Base-by-base conservation (phyloP, 2,888 invertebrate species). In the Drosophila ochracea region DNA sequence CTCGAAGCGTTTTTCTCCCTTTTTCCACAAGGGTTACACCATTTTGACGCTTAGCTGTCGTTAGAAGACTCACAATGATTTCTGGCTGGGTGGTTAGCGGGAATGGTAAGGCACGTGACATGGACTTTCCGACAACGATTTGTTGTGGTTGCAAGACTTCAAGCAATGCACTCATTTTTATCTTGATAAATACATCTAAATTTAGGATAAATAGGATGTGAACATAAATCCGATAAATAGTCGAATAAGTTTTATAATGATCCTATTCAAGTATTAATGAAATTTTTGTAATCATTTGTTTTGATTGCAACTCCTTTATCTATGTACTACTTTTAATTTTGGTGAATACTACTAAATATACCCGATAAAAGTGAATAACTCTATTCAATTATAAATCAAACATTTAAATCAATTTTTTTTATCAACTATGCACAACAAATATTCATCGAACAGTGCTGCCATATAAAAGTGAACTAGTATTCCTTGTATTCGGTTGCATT, bases 21-120 rank as follows among this genome's bases (percentile, higher is more conserved):
- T 52, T 61, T 53, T 13, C 28, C 59, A 33, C 63, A 35, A 65
- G 61, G 62, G 54, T 78, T 74, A 71, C 66, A n/a, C 71, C 71
- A 78, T 71, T 80, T 89, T 89, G 91, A 90, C 82, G 89, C 91
- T 85, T 83, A 83, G 81, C 72, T 90, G 89, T 85, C 90, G 73
- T 58, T 53, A 54, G 50, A 66, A 66, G 68, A 47, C 74, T 49
- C 49, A 16, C 54, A 49, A 25, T 21, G 39, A 25, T 37, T 41
- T 59, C 7, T n/a, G 41, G 33, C 1, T 9, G 5, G 11, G 25
- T 30, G 11, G 35, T 30, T 19, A 4, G 30, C 4, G 25, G 13
- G 25, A 10, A 13, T 19, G 41, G 21, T 19, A 25, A 11, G 16
- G 21, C 28, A 39, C 43, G 37, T 19, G 21, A 11, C 30, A 5